Evolutionary conservation across 2,888 invertebrate species (phyloP).

Genomic region (Orthosia gothica): DNA sequence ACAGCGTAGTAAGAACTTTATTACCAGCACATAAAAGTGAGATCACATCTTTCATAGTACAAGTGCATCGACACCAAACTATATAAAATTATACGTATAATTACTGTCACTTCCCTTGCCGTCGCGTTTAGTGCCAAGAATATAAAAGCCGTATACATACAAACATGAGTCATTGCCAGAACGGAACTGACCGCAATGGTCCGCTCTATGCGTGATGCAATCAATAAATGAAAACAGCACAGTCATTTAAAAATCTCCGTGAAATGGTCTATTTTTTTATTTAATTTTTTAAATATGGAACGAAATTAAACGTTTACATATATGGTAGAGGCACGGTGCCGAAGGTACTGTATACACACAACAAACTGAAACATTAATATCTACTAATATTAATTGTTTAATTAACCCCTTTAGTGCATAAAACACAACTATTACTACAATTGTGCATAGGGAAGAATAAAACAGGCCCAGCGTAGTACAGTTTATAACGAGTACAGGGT

Average conservation of each 20-base stretch:
- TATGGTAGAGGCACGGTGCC: no score
- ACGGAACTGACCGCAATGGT: conserved; percentile 55
- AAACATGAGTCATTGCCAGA: conserved; percentile 76
- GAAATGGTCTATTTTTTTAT: conserved; percentile 14
- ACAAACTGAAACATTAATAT: no score
- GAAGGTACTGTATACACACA: no score
- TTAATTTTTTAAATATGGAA: conserved; percentile 27
- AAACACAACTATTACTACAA: no score
- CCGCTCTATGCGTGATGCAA: conserved; percentile 71
- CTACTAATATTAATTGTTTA: no score
- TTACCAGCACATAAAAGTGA: conserved; percentile 11
- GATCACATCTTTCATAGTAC: conserved; percentile 21
- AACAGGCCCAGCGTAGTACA: no score
- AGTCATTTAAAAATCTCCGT: conserved; percentile 49
- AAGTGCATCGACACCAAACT: conserved; percentile 73
- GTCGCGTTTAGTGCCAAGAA: conserved; percentile 78
- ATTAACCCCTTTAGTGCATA: no score
- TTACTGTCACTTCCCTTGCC: conserved; percentile 76
- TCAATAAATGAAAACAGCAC: conserved; percentile 65
- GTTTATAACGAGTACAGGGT: no score
- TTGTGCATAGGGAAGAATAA: no score
- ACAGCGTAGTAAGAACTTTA: neutral
- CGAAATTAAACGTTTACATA: conserved; percentile 1
- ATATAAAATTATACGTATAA: conserved; percentile 69
- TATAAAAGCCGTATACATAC: conserved; percentile 69